phyloP scores from a whole-genome alignment of 2,797 vertebrate genomes.

The Mormyrus hasselquistii region DNA sequence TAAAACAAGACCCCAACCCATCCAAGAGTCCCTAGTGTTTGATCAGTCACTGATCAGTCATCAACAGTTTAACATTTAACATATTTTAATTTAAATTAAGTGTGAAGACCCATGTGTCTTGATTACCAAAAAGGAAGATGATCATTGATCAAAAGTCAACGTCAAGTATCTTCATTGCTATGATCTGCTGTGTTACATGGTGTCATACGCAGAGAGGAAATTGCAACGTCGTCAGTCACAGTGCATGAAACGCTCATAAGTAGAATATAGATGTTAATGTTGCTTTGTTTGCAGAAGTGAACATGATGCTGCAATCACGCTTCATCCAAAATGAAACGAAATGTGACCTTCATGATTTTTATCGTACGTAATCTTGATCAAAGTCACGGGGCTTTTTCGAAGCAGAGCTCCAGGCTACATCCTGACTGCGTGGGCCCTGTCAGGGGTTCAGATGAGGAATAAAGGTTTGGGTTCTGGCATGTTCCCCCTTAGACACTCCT shows the following conservation, averaged over 20 bases:
- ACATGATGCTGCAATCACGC: not conserved
- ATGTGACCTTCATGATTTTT: not conserved
- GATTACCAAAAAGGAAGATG: not conserved
- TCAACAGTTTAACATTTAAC: not conserved
- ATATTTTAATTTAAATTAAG: not conserved
- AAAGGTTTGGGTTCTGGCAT: not conserved
- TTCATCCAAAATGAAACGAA: not conserved
- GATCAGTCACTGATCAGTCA: not conserved
- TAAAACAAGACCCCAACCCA: not conserved
- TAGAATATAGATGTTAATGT: not conserved
- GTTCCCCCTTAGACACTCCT: not conserved
- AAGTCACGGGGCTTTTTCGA: not conserved
- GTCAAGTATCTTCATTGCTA: not conserved
- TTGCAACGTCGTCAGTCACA: not conserved
- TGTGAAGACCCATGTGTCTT: not conserved
- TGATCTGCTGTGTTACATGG: not conserved
- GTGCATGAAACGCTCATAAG: not conserved
- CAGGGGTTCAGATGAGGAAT: not conserved
- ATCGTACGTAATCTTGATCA: not conserved
- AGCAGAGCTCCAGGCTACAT: not conserved
- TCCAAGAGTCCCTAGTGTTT: not conserved
- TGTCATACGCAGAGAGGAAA: not conserved
- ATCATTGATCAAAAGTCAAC: not conserved
- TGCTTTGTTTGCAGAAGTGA: not conserved
- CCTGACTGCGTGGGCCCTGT: not conserved